Evolutionary conservation across 2,888 invertebrate genomes (phyloP).

Genomic region (Diarsia brunnea): DNA sequence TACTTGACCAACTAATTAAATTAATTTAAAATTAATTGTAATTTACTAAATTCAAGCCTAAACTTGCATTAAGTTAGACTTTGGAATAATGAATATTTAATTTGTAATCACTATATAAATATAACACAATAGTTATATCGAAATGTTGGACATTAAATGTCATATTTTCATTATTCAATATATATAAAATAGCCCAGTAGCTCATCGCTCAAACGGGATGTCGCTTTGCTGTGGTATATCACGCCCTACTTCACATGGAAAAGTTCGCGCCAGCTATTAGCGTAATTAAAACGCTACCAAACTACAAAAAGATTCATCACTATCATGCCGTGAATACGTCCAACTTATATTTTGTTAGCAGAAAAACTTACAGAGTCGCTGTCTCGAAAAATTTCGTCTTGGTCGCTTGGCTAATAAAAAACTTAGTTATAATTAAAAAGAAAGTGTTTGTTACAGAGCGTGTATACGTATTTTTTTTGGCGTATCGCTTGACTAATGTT

Average conservation of each 20-base stretch:
- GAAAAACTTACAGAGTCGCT: slow-evolving; percentile 49
- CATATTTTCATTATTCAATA: slow-evolving; percentile 34
- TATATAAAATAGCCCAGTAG: slow-evolving; percentile 36
- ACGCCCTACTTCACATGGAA: slow-evolving; percentile 86
- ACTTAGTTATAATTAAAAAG: slow-evolving; percentile 7
- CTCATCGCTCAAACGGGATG: slow-evolving; percentile 75
- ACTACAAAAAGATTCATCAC: slow-evolving; percentile 83
- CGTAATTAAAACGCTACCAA: slow-evolving; percentile 88
- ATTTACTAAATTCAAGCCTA: neutral
- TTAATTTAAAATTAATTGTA: too few relatives aligned
- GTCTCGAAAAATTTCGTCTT: slow-evolving; percentile 23
- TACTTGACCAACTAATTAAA: neutral
- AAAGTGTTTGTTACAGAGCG: neutral
- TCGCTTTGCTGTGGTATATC: slow-evolving; percentile 80
- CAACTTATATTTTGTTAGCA: slow-evolving; percentile 71
- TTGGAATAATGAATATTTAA: neutral
- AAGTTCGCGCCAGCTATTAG: slow-evolving; percentile 87
- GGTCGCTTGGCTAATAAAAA: slow-evolving; percentile 7
- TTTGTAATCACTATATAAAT: neutral
- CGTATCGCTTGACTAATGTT: neutral
- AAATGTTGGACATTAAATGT: neutral
- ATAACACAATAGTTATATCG: neutral
- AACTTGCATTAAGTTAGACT: neutral
- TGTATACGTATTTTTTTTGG: neutral
- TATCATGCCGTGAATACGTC: slow-evolving; percentile 69